These are phyloP conservation scores for Odontothrips loti DNA, from an alignment of 2,888 invertebrate genomes.

Conservation along the genomic window DNA sequence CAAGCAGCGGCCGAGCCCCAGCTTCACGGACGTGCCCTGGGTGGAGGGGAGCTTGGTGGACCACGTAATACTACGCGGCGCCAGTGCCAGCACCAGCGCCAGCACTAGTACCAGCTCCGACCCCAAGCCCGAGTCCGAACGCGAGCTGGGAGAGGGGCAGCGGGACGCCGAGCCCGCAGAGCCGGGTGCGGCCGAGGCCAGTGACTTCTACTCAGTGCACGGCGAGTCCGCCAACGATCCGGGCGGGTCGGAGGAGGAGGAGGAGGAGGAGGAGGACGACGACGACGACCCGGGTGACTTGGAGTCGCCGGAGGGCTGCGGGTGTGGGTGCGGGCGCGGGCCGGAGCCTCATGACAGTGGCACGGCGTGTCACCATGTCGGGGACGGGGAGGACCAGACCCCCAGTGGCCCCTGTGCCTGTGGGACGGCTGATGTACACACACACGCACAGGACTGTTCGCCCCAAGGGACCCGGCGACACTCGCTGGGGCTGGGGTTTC, in stretches of 20 bases:
- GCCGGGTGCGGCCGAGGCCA: neutral
- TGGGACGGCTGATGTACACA: too few relatives aligned
- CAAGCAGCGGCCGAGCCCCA: neutral
- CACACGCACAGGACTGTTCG: too few relatives aligned
- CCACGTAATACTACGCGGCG: neutral
- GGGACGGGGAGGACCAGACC: too few relatives aligned
- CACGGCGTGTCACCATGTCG: neutral
- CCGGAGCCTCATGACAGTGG: neutral
- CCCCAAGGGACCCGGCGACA: too few relatives aligned
- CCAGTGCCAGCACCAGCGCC: neutral
- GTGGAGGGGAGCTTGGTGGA: neutral
- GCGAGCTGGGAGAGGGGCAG: neutral
- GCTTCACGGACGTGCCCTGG: conserved; percentile 21
- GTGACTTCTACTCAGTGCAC: neutral
- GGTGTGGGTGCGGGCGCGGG: neutral
- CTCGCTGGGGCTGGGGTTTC: too few relatives aligned
- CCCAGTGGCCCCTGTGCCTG: too few relatives aligned
- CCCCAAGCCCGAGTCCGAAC: neutral
- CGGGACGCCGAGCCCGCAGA: neutral
- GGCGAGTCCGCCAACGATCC: neutral
- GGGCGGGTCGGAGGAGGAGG: neutral
- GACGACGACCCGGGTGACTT: neutral
- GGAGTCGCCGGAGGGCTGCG: neutral
- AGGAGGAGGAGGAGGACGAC: neutral
- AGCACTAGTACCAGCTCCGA: neutral